Evolutionary conservation across 2,888 invertebrate species (phyloP).

Genomic region (Pheosia tremula): DNA sequence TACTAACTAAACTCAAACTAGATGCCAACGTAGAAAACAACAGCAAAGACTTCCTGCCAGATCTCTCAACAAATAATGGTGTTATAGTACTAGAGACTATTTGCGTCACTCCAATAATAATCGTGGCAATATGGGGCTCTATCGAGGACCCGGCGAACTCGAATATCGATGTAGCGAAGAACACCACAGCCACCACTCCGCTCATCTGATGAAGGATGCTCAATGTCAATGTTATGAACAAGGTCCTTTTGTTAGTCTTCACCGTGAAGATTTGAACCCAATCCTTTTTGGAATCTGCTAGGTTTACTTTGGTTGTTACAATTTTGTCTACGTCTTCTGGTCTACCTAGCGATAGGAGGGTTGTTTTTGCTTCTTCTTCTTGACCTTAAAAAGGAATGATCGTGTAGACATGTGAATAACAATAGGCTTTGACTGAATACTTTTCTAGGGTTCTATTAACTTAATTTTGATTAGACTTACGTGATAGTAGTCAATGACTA

Average conservation of each 20-base stretch:
- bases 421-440: too few species aligned
- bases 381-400: constrained; percentile 34
- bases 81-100: constrained; percentile 46
- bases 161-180: constrained; percentile 56
- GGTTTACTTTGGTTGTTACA: constrained; percentile 29
- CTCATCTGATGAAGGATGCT: constrained; percentile 52
- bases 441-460: too few species aligned
- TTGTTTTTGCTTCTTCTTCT: constrained; percentile 38
- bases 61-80: constrained; percentile 54
- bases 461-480: too few species aligned
- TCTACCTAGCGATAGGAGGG: constrained; percentile 49
- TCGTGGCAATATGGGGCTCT: constrained; percentile 51
- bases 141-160: constrained; percentile 51
- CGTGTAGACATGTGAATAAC: too few species aligned
- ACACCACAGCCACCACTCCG: constrained; percentile 47
- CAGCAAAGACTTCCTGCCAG: constrained; percentile 52
- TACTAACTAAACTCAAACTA: constrained; percentile 43
- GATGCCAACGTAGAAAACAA: constrained; percentile 50
- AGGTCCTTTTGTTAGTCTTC: constrained; percentile 50
- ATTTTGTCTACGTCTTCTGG: constrained; percentile 45
- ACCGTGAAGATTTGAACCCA: constrained; percentile 43
- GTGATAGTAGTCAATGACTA: too few species aligned
- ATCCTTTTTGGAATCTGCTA: constrained; percentile 15
- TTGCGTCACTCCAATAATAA: constrained; percentile 54
- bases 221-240: constrained; percentile 47